phyloP scores from a whole-genome alignment of 2,888 invertebrate species.

The Cylindroiulus punctatus region DNA sequence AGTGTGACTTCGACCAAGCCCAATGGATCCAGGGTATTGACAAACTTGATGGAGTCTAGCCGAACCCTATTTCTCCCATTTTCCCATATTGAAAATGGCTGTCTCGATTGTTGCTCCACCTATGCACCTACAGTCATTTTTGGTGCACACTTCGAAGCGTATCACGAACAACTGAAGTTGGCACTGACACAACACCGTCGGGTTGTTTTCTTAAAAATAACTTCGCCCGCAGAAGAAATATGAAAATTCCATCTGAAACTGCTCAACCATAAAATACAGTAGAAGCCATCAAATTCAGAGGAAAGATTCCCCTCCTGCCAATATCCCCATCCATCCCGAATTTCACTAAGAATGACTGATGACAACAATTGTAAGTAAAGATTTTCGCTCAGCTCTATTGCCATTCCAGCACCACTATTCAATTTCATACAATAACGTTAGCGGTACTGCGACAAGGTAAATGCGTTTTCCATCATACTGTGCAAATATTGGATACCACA shows the following conservation, averaged over 20 bases:
- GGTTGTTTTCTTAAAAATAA: not conserved
- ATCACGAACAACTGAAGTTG: not conserved
- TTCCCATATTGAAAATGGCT: not conserved
- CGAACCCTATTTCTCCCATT: not conserved
- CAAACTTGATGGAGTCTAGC: not conserved
- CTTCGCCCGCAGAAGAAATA: not conserved
- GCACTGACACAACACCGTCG: not conserved
- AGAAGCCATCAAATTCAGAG: conserved; percentile 38
- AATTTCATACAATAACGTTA: conserved; percentile 34
- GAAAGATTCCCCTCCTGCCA: conserved; percentile 21
- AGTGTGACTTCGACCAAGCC: too few species aligned
- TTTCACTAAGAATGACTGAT: conserved; percentile 38
- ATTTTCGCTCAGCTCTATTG: conserved; percentile 30
- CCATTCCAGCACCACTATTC: conserved; percentile 38
- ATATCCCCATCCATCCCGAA: conserved; percentile 27
- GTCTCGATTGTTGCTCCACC: not conserved
- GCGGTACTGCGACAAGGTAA: conserved; percentile 29
- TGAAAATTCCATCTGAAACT: conserved; percentile 28
- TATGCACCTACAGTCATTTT: not conserved
- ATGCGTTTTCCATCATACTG: conserved; percentile 36
- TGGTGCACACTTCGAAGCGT: not conserved
- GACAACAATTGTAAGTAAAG: conserved; percentile 42
- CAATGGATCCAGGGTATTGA: not conserved
- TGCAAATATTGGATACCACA: conserved; percentile 42
- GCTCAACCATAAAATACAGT: conserved; percentile 29